Conservation (phyloP, 2,797 vertebrate species). For the Aphelocoma californica region DNA sequence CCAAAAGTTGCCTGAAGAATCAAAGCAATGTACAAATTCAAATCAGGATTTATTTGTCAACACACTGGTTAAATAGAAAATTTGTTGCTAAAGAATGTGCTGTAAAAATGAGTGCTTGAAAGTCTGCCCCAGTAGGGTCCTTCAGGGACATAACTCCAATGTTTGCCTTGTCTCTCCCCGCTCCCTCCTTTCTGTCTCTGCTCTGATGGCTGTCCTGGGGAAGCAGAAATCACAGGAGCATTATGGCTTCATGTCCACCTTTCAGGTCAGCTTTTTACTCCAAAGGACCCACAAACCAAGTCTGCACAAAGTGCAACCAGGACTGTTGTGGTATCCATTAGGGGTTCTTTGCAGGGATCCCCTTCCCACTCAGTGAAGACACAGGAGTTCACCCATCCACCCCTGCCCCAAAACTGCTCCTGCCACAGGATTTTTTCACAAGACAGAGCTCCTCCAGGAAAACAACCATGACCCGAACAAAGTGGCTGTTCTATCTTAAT, state of each 20-base stretch:
- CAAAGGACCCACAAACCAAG: not conserved
- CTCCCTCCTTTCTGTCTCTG: not conserved
- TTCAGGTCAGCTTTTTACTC: not conserved
- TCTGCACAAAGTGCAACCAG: not conserved
- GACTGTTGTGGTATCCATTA: not conserved
- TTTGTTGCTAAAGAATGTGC: not conserved
- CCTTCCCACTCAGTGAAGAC: not conserved
- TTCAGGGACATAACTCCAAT: conserved; percentile 27
- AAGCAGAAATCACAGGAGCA: not conserved
- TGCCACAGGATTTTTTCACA: not conserved
- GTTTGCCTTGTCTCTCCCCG: not conserved
- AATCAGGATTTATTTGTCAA: conserved; percentile 57
- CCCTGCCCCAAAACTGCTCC: not conserved
- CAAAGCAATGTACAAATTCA: conserved; percentile 47
- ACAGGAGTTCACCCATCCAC: not conserved
- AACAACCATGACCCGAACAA: not conserved
- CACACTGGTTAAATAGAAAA: conserved; percentile 25
- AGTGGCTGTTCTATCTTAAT: not conserved
- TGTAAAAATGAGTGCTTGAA: conserved; percentile 26
- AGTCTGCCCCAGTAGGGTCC: not conserved
- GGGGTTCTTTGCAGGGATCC: accelerated
- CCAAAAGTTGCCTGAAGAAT: conserved; percentile 44
- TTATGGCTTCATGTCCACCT: not conserved
- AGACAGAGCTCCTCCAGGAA: not conserved
- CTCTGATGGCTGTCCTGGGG: not conserved